A percentile compares a stretch with the other conserved stretches of the same genome.
Conservation (phyloP, 2,113 vertebrate species). For the Muntiacus reevesi region DNA sequence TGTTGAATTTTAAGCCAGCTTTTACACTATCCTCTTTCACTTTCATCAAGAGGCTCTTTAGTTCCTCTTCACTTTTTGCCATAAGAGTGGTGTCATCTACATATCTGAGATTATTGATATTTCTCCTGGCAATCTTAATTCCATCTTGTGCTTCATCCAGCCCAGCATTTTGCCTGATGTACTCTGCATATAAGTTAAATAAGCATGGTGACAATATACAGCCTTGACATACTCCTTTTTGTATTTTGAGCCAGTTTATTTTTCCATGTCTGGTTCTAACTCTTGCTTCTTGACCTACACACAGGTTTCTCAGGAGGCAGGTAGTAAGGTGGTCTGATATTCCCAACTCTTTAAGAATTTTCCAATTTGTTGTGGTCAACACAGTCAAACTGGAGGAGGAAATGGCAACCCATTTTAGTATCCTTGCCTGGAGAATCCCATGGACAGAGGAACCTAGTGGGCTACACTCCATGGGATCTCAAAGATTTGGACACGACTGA, state of each 20-base stretch:
- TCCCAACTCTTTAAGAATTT: background rate
- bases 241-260: background rate
- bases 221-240: background rate
- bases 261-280: background rate
- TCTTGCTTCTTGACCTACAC: background rate
- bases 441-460: background rate
- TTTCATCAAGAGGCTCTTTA: background rate
- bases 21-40: background rate
- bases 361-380: background rate
- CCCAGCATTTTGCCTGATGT: background rate
- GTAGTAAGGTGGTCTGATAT: background rate
- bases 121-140: background rate
- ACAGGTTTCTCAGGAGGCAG: background rate
- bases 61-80: background rate
- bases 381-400: background rate
- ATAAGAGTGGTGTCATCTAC: background rate
- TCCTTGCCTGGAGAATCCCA: background rate
- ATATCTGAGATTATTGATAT: background rate
- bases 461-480: background rate
- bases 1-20: background rate
- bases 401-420: background rate
- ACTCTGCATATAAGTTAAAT: background rate
- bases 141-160: background rate
- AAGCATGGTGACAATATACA: background rate
- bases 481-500: background rate